Conservation (phyloP, 2,797 vertebrate species). For the Glossophaga mutica region DNA sequence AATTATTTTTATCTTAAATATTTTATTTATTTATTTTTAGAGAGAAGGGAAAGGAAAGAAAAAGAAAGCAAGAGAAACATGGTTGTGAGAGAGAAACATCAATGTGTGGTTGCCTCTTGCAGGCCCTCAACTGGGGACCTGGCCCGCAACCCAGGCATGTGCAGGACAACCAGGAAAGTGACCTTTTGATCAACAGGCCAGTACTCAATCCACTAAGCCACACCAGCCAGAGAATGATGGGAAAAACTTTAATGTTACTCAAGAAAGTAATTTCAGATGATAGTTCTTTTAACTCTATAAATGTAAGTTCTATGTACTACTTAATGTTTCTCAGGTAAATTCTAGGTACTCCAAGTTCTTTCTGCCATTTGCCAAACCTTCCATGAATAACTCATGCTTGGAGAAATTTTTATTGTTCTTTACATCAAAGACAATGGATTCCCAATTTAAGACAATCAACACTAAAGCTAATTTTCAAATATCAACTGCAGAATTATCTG, state of each 20-base stretch:
- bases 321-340: neutral
- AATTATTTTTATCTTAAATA: no score
- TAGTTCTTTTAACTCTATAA: neutral
- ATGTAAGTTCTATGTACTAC: neutral
- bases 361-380: neutral
- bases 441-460: neutral
- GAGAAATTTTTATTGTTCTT: neutral
- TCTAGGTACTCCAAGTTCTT: neutral
- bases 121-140: no score
- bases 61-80: no score
- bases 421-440: neutral
- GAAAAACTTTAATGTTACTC: neutral
- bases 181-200: no score
- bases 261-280: neutral
- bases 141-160: no score
- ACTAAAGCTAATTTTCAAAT: neutral
- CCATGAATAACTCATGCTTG: neutral
- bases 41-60: no score
- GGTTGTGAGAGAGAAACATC: no score
- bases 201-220: no score
- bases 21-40: no score
- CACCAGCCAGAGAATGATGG: neutral
- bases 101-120: no score
- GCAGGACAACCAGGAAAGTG: no score
- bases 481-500: constrained; percentile 23